Conservation (phyloP, 2,888 invertebrate genomes). For the Entomobrya multifasciata region DNA sequence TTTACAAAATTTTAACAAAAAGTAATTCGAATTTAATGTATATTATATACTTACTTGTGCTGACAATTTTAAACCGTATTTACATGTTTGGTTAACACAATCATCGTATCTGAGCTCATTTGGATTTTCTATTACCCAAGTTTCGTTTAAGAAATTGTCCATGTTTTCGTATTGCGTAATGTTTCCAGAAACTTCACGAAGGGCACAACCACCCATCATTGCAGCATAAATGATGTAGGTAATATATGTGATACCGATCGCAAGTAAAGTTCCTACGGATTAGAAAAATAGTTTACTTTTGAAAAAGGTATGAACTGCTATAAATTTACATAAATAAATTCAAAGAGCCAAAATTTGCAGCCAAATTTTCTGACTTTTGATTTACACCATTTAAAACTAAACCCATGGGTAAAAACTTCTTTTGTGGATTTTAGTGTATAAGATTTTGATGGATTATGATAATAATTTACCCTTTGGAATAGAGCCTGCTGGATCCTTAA, state of each 20-base stretch:
- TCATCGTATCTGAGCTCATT: conserved; percentile 75
- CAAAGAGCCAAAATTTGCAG: too few species aligned
- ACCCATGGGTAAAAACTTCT: too few species aligned
- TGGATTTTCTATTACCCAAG: conserved; percentile 80
- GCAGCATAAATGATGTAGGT: conserved; percentile 83
- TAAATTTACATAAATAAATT: too few species aligned
- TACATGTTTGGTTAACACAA: conserved; percentile 80
- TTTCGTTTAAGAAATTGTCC: conserved; percentile 80
- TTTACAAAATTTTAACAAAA: conserved; percentile 49
- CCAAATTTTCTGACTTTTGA: too few species aligned
- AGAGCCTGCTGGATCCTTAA: conserved; percentile 82
- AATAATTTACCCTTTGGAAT: conserved; percentile 41
- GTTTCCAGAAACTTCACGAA: conserved; percentile 81
- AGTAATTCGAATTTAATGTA: too few species aligned
- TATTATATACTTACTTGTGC: conserved; percentile 83
- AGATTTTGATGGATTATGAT: too few species aligned
- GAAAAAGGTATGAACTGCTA: too few species aligned
- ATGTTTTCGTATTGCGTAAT: conserved; percentile 78
- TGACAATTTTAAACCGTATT: conserved; percentile 82
- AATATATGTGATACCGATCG: conserved; percentile 83
- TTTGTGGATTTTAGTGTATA: too few species aligned
- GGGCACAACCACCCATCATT: conserved; percentile 81
- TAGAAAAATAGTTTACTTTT: too few species aligned
- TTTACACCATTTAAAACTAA: too few species aligned
- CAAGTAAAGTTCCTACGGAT: conserved; percentile 84